Evolutionary conservation across 2,888 invertebrate species (phyloP), one percentile per base, ranked within the genome.

Genomic region (Sinotaia quadrata): DNA sequence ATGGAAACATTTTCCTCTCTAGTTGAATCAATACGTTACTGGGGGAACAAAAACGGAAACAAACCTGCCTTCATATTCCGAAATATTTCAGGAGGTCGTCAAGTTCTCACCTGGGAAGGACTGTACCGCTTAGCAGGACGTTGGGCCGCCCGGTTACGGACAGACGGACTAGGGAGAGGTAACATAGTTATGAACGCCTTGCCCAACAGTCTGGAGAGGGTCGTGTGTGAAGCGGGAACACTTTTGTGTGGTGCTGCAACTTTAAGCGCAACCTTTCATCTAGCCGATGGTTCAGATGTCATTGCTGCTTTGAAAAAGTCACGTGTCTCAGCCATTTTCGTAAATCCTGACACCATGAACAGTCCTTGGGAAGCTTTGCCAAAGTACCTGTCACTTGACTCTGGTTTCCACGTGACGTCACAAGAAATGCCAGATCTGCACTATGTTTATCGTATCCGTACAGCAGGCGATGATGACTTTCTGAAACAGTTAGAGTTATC

Each of bases 201-300:
- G 60, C 44, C n/a, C n/a, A n/a, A n/a, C n/a, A n/a, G n/a, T n/a
- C n/a, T n/a, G n/a, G n/a, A n/a, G n/a, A n/a, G n/a, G n/a, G n/a
- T n/a, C n/a, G n/a, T n/a, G n/a, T n/a, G n/a, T n/a, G n/a, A n/a
- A n/a, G n/a, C n/a, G n/a, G 61, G 49, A 18, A 10, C 51, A 8
- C 24, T 33, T 1, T 24, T 61, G 10, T n/a, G 12, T 18, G 61
- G 61, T 7, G 61, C 61, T 12, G 51, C 51, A 15, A 31, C 61
- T 18, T 47, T 61, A 34, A 61, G 51, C 51, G 61, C 49, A 15
- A 47, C 33, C 34, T 61, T 34, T 51, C n/a, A 31, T 47, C 34
- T 61, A 51, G 61, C 51, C 34, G 61, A 61, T 21, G 61, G 61
- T 18, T 61, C 61, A 21, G 61, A 61, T 24, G 49, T 61, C 34